These are phyloP conservation scores for Hippolais icterina DNA, from an alignment of 2,113 vertebrate genomes.

Conservation along the genomic window DNA sequence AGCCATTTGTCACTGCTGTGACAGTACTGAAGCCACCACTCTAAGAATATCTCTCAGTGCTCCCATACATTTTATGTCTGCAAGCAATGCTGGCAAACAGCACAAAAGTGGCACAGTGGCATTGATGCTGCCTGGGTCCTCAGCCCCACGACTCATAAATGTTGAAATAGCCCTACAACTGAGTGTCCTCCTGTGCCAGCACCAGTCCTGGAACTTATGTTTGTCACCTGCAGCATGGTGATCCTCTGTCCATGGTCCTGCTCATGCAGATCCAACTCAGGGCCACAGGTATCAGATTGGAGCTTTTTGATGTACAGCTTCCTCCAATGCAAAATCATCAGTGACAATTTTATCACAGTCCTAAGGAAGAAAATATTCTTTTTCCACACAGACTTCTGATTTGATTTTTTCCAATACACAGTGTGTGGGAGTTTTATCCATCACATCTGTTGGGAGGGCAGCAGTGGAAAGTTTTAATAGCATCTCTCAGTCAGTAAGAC, in stretches of 20 bases:
- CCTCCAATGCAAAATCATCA: not conserved
- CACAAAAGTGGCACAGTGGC: accelerated
- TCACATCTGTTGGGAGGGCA: not conserved
- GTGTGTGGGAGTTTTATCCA: not conserved
- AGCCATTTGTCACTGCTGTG: not conserved
- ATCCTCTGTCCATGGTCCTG: not conserved
- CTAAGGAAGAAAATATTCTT: not conserved
- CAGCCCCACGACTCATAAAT: not conserved
- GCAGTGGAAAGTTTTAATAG: not conserved
- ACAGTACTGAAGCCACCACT: not conserved
- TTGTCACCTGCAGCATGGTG: not conserved
- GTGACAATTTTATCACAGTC: not conserved
- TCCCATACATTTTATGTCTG: not conserved
- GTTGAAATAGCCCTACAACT: not conserved
- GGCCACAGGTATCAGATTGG: not conserved
- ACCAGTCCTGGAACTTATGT: not conserved
- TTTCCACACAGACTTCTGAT: not conserved
- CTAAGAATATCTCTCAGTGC: not conserved
- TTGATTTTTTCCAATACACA: not conserved
- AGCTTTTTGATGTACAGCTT: not conserved
- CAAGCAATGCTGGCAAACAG: not conserved
- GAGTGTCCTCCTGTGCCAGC: not conserved
- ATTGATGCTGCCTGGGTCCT: not conserved
- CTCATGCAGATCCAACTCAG: not conserved
- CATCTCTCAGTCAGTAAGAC: not conserved